These are phyloP conservation scores for Antennarius striatus DNA, from an alignment of 2,113 vertebrate genomes.

Conservation along the genomic window DNA sequence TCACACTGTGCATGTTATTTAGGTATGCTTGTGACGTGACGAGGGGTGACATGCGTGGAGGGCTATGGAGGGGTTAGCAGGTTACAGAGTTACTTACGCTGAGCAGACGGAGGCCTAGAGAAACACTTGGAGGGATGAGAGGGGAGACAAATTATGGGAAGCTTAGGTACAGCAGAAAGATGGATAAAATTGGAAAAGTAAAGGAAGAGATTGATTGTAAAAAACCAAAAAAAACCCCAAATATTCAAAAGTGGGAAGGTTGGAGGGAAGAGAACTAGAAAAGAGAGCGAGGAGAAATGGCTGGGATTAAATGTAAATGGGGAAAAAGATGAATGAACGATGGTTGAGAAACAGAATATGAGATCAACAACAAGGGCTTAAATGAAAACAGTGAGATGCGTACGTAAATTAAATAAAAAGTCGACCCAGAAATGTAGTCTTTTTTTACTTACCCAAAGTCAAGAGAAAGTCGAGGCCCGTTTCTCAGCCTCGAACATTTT, in stretches of 20 bases:
- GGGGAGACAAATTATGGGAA: background rate
- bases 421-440: too few species aligned
- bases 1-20: constrained; percentile 24
- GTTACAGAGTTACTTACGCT: constrained; percentile 44
- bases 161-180: constrained; percentile 11
- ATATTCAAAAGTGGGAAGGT: background rate
- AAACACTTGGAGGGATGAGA: background rate
- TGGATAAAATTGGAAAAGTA: background rate
- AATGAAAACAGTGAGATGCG: background rate
- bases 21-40: constrained; percentile 50
- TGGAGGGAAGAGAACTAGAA: background rate
- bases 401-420: too few species aligned
- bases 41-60: constrained; percentile 59
- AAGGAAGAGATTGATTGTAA: background rate
- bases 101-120: constrained; percentile 5
- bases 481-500: too few species aligned
- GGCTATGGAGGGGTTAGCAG: constrained; percentile 41
- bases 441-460: too few species aligned
- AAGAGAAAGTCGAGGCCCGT: too few species aligned
- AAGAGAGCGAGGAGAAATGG: background rate
- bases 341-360: background rate
- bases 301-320: constrained; percentile 18
- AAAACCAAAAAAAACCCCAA: background rate
- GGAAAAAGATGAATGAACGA: constrained; percentile 1
- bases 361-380: too few species aligned